Percentiles rank a stretch among this genome's conserved stretches.
These are phyloP conservation scores for Nomada ruficornis DNA, from an alignment of 2,888 invertebrate genomes.

Conservation along the genomic window DNA sequence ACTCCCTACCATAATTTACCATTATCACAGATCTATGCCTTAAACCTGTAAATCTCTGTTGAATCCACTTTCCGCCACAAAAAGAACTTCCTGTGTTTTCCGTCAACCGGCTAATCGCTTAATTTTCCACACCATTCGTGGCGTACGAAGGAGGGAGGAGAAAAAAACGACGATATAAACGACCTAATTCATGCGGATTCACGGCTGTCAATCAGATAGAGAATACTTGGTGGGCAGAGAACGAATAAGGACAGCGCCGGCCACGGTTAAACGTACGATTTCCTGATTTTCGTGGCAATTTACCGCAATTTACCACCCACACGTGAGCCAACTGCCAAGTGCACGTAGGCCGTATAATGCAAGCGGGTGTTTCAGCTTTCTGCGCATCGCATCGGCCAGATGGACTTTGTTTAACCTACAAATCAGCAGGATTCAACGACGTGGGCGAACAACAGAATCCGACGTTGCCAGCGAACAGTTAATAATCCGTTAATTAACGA, in stretches of 20 bases:
- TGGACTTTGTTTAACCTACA: conserved; percentile 71
- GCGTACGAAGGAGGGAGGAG: background rate
- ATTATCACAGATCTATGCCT: background rate
- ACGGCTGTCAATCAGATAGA: conserved; percentile 52
- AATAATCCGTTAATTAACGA: conserved; percentile 49
- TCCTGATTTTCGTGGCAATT: conserved; percentile 81
- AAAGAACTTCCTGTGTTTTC: background rate
- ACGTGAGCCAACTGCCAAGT: conserved; percentile 73
- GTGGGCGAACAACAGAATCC: conserved; percentile 62
- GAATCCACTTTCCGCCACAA: background rate
- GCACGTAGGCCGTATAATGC: conserved; percentile 76
- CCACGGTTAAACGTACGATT: conserved; percentile 71
- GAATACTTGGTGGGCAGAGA: conserved; percentile 21
- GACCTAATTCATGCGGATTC: conserved; percentile 51
- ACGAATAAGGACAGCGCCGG: conserved; percentile 33
- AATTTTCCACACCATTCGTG: background rate
- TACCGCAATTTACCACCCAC: conserved; percentile 80
- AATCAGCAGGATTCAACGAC: conserved; percentile 67
- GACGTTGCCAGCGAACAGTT: conserved; percentile 41
- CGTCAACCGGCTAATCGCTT: background rate
- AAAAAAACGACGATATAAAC: background rate
- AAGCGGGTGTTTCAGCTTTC: conserved; percentile 41
- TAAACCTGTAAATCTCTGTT: background rate
- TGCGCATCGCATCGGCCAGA: conserved; percentile 44
- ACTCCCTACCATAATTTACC: background rate